Evolutionary conservation across 2,888 invertebrate genomes (phyloP).

Genomic region (Dryadula phaetusa): DNA sequence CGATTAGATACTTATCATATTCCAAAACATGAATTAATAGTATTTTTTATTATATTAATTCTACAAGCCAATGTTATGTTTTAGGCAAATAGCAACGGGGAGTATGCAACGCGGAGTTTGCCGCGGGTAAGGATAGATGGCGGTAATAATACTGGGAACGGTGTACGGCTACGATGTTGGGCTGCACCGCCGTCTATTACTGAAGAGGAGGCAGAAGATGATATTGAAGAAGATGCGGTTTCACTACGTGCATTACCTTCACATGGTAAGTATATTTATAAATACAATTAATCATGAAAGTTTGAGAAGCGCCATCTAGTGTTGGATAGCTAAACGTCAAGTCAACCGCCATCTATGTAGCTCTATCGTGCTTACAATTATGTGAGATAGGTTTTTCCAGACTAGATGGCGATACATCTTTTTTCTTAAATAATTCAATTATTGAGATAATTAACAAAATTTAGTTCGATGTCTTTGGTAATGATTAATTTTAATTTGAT

Average conservation of each 20-base stretch:
- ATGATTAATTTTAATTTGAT: too few relatives aligned
- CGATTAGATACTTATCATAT: neutral
- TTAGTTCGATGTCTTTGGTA: too few relatives aligned
- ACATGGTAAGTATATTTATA: conserved; percentile 74
- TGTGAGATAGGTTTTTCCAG: conserved; percentile 43
- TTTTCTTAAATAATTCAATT: neutral
- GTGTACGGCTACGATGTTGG: conserved; percentile 85
- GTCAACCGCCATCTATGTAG: conserved; percentile 3
- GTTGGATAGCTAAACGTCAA: conserved; percentile 33
- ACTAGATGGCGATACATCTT: conserved; percentile 54
- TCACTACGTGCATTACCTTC: conserved; percentile 86
- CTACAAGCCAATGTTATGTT: conserved; percentile 47
- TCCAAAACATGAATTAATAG: neutral
- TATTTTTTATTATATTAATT: neutral
- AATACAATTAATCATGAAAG: neutral
- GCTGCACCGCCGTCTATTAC: conserved; percentile 87
- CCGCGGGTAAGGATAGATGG: conserved; percentile 89
- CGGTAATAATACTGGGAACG: conserved; percentile 85
- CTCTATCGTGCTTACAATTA: neutral
- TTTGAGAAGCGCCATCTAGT: conserved; percentile 57
- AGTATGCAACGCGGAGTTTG: conserved; percentile 76
- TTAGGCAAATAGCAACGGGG: conserved; percentile 72
- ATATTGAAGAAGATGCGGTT: conserved; percentile 86
- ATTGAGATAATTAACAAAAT: too few relatives aligned
- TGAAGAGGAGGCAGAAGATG: conserved; percentile 86